These are phyloP conservation scores for Torymus aiolomorphi DNA, from an alignment of 2,888 invertebrate genomes.

Conservation along the genomic window DNA sequence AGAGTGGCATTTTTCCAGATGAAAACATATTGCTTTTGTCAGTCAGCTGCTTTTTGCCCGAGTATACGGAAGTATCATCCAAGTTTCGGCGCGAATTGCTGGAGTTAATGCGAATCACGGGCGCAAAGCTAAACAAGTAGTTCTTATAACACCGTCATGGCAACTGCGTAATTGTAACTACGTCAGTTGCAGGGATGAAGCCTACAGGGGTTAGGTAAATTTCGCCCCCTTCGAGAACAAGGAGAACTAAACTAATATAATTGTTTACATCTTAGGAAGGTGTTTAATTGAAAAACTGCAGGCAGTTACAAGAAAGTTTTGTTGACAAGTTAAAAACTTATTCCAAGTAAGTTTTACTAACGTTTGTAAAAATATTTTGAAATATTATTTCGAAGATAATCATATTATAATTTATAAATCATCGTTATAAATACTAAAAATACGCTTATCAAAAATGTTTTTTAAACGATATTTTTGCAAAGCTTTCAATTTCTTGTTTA, in stretches of 20 bases:
- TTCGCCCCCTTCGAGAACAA: conserved; percentile 11
- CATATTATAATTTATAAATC: too few species aligned
- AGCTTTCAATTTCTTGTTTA: too few species aligned
- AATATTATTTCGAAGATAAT: too few species aligned
- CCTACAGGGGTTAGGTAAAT: conserved; percentile 20
- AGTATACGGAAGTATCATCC: conserved; percentile 3
- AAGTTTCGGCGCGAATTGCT: conserved; percentile 20
- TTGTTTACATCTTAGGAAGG: conserved; percentile 9
- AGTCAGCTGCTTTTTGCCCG: neutral
- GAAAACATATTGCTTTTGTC: conserved; percentile 1
- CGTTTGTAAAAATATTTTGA: too few species aligned
- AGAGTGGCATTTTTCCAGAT: too few species aligned
- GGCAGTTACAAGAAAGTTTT: neutral
- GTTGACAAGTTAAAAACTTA: too few species aligned
- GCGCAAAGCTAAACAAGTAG: conserved; percentile 26
- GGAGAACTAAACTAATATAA: conserved; percentile 22
- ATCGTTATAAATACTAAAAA: too few species aligned
- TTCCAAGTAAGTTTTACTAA: too few species aligned
- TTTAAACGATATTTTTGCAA: too few species aligned
- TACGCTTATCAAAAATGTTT: too few species aligned
- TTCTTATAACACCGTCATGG: conserved; percentile 34
- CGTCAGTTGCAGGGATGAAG: conserved; percentile 40
- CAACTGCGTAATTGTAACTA: conserved; percentile 35
- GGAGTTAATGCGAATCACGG: conserved; percentile 20
- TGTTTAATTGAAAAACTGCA: neutral